Percentiles rank a stretch among this genome's conserved stretches.
Evolutionary conservation across 1,140 invertebrate genomes (phyloP).

Genomic region (Zeugodacus cucurbitae): DNA sequence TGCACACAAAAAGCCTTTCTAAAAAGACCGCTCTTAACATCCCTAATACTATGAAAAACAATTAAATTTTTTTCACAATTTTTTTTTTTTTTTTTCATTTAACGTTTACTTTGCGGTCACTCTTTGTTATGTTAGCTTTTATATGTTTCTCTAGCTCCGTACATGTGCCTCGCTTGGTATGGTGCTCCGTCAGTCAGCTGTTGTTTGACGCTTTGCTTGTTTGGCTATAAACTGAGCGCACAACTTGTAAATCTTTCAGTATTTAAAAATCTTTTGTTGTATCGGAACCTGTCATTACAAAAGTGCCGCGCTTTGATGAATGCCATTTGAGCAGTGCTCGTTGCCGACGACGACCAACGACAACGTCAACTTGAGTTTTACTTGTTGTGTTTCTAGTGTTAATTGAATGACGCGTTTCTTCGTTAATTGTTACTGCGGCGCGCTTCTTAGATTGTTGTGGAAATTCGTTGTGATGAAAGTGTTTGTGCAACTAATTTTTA

Average conservation of each 20-base stretch:
- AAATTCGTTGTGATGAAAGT: not conserved
- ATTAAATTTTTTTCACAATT: not conserved
- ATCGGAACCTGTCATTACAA: not conserved
- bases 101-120: not conserved
- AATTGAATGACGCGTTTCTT: too few species aligned
- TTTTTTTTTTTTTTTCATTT: not conserved
- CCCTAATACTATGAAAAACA: not conserved
- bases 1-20: not conserved
- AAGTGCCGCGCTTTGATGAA: not conserved
- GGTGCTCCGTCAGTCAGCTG: not conserved
- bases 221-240: constrained; percentile 10
- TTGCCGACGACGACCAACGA: not conserved
- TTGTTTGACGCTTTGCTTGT: not conserved
- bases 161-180: not conserved
- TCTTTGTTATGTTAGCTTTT: too few species aligned
- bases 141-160: not conserved
- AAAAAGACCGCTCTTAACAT: not conserved
- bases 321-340: not conserved
- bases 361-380: too few species aligned
- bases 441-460: too few species aligned
- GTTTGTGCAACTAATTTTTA: not conserved
- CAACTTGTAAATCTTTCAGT: constrained; percentile 13
- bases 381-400: too few species aligned
- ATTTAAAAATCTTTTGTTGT: constrained; percentile 18
- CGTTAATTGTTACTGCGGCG: too few species aligned